phyloP scores from a whole-genome alignment of 2,113 vertebrate species.

The Xiphophorus maculatus region DNA sequence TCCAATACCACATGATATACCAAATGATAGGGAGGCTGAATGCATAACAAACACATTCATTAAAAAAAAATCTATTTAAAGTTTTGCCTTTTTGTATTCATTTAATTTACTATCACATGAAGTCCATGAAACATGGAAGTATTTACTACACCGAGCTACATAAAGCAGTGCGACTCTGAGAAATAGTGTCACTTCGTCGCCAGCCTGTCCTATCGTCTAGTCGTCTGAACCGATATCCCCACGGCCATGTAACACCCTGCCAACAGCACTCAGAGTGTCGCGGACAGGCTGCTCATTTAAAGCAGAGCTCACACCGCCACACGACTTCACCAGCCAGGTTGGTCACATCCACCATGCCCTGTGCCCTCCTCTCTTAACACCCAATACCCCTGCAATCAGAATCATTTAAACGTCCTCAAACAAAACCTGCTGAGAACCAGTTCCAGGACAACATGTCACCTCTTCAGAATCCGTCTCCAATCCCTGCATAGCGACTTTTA shows the following conservation, averaged over 20 bases:
- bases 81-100: too few relatives aligned
- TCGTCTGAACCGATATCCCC: conserved; percentile 30
- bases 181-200: conserved; percentile 34
- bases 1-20: too few relatives aligned
- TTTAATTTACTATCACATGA: neutral
- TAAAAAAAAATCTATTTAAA: too few relatives aligned
- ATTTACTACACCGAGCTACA: neutral
- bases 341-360: conserved; percentile 13
- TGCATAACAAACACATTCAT: too few relatives aligned
- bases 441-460: conserved; percentile 23
- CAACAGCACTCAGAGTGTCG: conserved; percentile 52
- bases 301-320: conserved; percentile 57
- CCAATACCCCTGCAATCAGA: conserved; percentile 19
- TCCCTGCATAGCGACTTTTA: conserved; percentile 32
- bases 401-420: conserved; percentile 37
- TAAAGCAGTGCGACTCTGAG: conserved; percentile 33
- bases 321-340: conserved; percentile 40
- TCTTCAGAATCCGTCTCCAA: conserved; percentile 30
- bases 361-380: neutral
- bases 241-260: conserved; percentile 59
- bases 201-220: conserved; percentile 40
- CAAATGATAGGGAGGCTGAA: neutral
- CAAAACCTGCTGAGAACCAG: conserved; percentile 16
- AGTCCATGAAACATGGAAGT: too few relatives aligned
- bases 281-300: conserved; percentile 57